These are phyloP conservation scores for Oppia nitens DNA, from an alignment of 1,140 invertebrate genomes.

Conservation along the genomic window DNA sequence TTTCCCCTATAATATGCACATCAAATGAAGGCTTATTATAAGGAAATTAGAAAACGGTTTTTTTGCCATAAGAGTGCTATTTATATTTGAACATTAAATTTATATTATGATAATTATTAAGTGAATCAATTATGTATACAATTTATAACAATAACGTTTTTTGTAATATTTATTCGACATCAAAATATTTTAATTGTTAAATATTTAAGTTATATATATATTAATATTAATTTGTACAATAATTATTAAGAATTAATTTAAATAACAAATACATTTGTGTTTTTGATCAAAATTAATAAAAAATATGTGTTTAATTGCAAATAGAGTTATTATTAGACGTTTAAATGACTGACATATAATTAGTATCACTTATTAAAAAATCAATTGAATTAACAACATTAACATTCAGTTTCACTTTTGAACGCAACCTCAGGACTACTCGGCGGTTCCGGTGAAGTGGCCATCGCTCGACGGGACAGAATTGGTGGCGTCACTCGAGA, in stretches of 20 bases:
- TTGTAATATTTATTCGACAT: background rate
- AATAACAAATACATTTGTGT: too few species aligned
- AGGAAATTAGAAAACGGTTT: background rate
- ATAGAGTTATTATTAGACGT: too few species aligned
- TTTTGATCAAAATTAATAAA: too few species aligned
- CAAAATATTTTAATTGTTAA: background rate
- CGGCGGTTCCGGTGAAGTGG: slow-evolving; percentile 8
- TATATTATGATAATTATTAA: too few species aligned
- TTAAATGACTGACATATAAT: too few species aligned
- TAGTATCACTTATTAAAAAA: too few species aligned
- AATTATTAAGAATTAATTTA: background rate
- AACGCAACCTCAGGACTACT: slow-evolving; percentile 7
- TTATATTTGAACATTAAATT: too few species aligned
- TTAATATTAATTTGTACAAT: background rate
- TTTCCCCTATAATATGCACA: background rate
- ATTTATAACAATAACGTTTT: background rate
- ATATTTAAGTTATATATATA: background rate
- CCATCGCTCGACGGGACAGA: slow-evolving; percentile 8
- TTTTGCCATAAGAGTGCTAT: too few species aligned
- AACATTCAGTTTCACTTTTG: slow-evolving; percentile 13
- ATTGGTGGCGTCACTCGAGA: slow-evolving; percentile 11
- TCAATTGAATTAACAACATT: too few species aligned
- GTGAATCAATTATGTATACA: background rate
- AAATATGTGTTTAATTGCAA: too few species aligned
- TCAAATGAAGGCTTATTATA: background rate